These are phyloP conservation scores for Sorex araneus DNA, from an alignment of 2,113 vertebrate genomes.

Conservation along the genomic window DNA sequence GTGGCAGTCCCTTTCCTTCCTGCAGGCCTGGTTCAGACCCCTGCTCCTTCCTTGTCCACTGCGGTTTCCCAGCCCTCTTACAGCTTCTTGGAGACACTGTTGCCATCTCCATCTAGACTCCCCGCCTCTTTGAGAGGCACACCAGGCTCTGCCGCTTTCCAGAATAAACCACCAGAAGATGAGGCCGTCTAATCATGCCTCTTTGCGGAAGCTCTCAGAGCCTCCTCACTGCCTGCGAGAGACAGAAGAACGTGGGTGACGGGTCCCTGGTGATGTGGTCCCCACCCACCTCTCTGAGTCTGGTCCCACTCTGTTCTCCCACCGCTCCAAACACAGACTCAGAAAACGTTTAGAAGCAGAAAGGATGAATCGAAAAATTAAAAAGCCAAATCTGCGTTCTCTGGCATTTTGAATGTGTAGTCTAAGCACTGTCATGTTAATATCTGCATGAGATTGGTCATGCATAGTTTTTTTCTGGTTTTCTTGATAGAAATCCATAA, in stretches of 20 bases:
- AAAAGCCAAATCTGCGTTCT: neutral
- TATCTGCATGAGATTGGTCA: constrained; percentile 3
- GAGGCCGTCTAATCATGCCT: neutral
- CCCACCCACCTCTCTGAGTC: neutral
- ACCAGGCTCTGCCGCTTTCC: neutral
- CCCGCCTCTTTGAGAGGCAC: too few species aligned
- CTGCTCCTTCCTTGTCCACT: neutral
- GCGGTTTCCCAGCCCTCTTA: neutral
- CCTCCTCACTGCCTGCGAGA: neutral
- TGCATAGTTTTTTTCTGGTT: neutral
- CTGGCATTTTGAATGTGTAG: neutral
- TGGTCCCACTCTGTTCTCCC: neutral
- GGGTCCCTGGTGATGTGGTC: neutral
- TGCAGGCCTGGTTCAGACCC: neutral
- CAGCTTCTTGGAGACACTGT: neutral
- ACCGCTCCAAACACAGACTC: neutral
- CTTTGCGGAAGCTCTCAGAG: neutral
- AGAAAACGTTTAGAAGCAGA: neutral
- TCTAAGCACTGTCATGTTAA: neutral
- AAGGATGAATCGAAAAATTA: constrained; percentile 20
- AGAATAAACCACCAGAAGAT: neutral
- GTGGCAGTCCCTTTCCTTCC: neutral
- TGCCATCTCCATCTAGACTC: neutral
- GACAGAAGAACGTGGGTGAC: constrained; percentile 7
- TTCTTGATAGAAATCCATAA: constrained; percentile 12